phyloP scores from a whole-genome alignment of 2,888 invertebrate species.

The Acronicta alni region DNA sequence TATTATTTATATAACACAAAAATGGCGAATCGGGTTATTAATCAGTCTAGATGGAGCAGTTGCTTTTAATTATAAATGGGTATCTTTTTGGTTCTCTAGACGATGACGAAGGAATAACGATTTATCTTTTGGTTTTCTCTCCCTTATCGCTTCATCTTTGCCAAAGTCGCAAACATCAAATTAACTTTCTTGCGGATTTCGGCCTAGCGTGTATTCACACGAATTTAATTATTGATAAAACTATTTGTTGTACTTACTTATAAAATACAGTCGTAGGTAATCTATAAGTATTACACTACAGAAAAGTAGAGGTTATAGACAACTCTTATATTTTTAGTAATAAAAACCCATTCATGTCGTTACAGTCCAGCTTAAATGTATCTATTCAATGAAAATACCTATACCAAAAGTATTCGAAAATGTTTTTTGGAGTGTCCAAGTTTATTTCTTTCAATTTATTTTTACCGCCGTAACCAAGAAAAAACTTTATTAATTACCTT shows the following conservation, averaged over 20 bases:
- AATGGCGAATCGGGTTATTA: slow-evolving; percentile 36
- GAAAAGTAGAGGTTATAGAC: too few species aligned
- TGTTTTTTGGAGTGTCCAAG: not conserved
- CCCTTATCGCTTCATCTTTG: slow-evolving; percentile 30
- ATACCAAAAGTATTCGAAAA: not conserved
- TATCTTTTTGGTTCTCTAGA: slow-evolving; percentile 38
- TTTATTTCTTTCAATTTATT: not conserved
- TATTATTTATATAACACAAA: slow-evolving; percentile 7
- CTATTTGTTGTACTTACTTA: too few species aligned
- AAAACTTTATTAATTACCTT: not conserved
- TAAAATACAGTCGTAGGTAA: too few species aligned
- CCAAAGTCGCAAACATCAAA: slow-evolving; percentile 33
- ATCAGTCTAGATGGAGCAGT: slow-evolving; percentile 32
- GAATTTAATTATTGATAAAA: not conserved
- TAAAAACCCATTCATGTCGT: not conserved
- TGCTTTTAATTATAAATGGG: slow-evolving; percentile 48
- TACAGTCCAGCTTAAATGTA: not conserved
- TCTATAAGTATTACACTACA: too few species aligned
- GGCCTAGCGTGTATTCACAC: slow-evolving; percentile 5
- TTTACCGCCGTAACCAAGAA: not conserved
- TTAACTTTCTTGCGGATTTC: slow-evolving; percentile 16
- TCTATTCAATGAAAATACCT: too few species aligned
- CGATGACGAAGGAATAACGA: slow-evolving; percentile 46
- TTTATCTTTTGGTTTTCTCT: slow-evolving; percentile 50
- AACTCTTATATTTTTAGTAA: too few species aligned